Evolutionary conservation across 2,113 vertebrate species (phyloP), one percentile per base, ranked within the genome.

Genomic region (Gasterosteus aculeatus): DNA sequence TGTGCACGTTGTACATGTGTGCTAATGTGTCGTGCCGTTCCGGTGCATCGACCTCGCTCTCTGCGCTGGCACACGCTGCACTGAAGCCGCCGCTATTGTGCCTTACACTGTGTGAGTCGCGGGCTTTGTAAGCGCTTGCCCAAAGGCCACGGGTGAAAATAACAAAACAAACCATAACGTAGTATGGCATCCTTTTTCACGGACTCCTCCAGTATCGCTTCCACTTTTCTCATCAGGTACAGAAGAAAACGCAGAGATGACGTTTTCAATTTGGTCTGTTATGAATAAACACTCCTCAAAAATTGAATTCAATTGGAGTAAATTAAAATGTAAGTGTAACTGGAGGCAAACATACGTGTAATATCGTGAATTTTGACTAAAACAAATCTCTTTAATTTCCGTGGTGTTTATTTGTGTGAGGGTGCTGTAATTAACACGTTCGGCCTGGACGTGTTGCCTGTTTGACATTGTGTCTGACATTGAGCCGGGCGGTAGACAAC

Each of bases 391-490:
- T 76, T 82, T 81, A 70, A 77, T 84, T 59, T 63, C 31, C 38
- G 0, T 41, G 1, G 1, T 51, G 66, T 83, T 84, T 78, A 80
- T 78, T 81, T 56, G 64, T 61, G 57, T 57, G 68, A 69, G 82
- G 80, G 83, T 85, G 82, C 44, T 79, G 82, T 88, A 88, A 92
- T 92, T 85, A 91, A 89, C 87, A 81, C 81, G 42, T 75, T 53
- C 16, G 77, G 53, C 77, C 87, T 39, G 73, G 81, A 91, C 47
- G 46, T 74, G 83, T 79, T 88, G 86, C 73, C 82, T 82, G 69
- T 91, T 73, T 91, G 92, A 93, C 92, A 90, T 91, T 91, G 90
- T 84, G 91, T 88, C 91, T 92, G 92, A 93, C 92, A 92, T 91
- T 93, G 90, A 85, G 80, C 88, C 44, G 39, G 75, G 82, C 56